Evolutionary conservation across 2,113 vertebrate genomes (phyloP).

Genomic region (Theristicus caerulescens): DNA sequence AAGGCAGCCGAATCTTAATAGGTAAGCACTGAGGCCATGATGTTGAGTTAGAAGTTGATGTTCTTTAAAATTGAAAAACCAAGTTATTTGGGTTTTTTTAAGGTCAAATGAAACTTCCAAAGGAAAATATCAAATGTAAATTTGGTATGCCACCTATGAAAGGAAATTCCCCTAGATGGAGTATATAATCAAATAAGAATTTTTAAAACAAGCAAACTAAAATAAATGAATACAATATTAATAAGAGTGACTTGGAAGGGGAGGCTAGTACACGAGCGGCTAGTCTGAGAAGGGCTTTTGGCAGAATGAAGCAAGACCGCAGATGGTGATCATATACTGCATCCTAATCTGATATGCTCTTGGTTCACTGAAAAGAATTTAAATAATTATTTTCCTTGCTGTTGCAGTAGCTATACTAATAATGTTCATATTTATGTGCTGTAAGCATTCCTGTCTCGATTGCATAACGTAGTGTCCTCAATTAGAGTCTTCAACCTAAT

Average conservation of each 20-base stretch:
- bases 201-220: background rate
- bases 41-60: background rate
- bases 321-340: background rate
- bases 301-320: background rate
- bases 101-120: background rate
- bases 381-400: background rate
- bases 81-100: background rate
- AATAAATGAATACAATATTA: background rate
- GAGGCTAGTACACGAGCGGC: background rate
- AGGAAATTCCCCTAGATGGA: background rate
- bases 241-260: background rate
- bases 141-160: background rate
- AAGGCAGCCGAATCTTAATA: background rate
- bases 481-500: background rate
- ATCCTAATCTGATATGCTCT: background rate
- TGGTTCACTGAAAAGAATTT: background rate
- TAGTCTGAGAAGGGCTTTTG: background rate
- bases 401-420: background rate
- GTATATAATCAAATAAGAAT: background rate
- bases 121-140: background rate
- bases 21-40: background rate
- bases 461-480: background rate
- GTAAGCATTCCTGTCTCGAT: background rate
- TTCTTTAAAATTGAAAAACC: background rate
- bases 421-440: background rate